Base-by-base conservation (phyloP, 2,113 vertebrate species). In the Leptocoma aspasia region DNA sequence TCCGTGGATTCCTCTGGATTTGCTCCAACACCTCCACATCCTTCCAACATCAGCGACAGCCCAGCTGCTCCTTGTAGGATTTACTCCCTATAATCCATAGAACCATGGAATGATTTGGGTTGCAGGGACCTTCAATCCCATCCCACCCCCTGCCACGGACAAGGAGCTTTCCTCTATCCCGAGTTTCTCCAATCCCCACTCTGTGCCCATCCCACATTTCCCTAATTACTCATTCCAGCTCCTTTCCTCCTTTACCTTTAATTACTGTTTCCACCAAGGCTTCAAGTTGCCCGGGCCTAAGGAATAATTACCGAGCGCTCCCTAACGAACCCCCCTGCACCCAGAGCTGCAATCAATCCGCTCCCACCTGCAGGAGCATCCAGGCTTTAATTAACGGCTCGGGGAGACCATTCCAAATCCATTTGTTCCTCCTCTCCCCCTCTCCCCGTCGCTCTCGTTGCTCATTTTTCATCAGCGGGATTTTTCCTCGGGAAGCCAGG, bases 211-310 rank as follows among this genome's bases (percentile, higher is more conserved):
- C n/a, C 56, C 61, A 56, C 30, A 15, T 70, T 15, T 42, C 30
- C 49, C 54, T 33, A 73, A 45, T 89, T 82, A 23, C 13, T 15
- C 49, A 18, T 71, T 82, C 33, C 52, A 73, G 73, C 3, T 94
- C 49, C 41, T 79, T 91, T 60, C 35, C 86, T 87, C 21, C 63
- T 59, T 86, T 72, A 3, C 33, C 79, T 96, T 95, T 88, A 92
- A 83, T 76, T 69, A 59, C n/a, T 71, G 13, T 78, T 87, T 71
- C 49, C 60, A 27, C 41, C 61, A 33, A 44, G 60, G 20, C 33
- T 81, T 96, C 44, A 77, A 52, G 47, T 70, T 70, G 30, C 13
- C 19, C 6, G 35, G 37, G 10, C 78, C 42, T 42, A 44, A 63
- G 50, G 81, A 28, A 41, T 88, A 96, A 94, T 57, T 66, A 94